phyloP scores from a whole-genome alignment of 1,140 invertebrate genomes.

The Penaeus indicus region DNA sequence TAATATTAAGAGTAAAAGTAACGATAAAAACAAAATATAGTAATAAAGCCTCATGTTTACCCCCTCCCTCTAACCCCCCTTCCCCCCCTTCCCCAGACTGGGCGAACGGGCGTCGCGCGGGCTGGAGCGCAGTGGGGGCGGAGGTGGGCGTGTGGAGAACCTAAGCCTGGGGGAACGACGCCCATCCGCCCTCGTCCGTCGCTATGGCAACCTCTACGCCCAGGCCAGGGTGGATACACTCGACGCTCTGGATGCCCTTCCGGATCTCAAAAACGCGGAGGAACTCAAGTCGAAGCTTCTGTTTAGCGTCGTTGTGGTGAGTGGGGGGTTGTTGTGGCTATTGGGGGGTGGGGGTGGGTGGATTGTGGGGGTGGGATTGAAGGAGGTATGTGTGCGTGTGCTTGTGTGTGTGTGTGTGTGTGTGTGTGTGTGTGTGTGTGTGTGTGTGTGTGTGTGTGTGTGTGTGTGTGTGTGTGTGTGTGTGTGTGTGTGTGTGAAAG shows the following conservation, averaged over 20 bases:
- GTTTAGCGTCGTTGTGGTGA: conserved; percentile 94
- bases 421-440: too few relatives aligned
- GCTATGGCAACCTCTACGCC: conserved; percentile 87
- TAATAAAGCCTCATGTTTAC: background rate
- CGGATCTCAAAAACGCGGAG: conserved; percentile 82
- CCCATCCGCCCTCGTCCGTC: conserved; percentile 76
- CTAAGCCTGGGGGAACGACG: conserved; percentile 67
- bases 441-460: too few relatives aligned
- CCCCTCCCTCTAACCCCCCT: background rate
- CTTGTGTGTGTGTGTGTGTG: too few relatives aligned
- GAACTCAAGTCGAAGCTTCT: conserved; percentile 94
- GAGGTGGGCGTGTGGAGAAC: conserved; percentile 62
- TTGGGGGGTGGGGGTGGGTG: too few relatives aligned
- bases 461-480: too few relatives aligned
- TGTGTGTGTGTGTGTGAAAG: too few relatives aligned
- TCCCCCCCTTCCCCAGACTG: background rate
- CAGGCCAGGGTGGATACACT: conserved; percentile 87
- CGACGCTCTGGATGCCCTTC: conserved; percentile 84
- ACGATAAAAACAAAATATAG: too few relatives aligned
- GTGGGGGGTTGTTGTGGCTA: conserved; percentile 69
- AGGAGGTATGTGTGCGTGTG: too few relatives aligned
- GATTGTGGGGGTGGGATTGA: too few relatives aligned
- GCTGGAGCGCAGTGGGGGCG: conserved; percentile 39
- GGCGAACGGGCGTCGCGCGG: conserved; percentile 38
- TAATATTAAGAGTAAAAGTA: too few relatives aligned